These are phyloP conservation scores for Sturmia bella DNA, from an alignment of 2,888 invertebrate genomes.

Conservation along the genomic window DNA sequence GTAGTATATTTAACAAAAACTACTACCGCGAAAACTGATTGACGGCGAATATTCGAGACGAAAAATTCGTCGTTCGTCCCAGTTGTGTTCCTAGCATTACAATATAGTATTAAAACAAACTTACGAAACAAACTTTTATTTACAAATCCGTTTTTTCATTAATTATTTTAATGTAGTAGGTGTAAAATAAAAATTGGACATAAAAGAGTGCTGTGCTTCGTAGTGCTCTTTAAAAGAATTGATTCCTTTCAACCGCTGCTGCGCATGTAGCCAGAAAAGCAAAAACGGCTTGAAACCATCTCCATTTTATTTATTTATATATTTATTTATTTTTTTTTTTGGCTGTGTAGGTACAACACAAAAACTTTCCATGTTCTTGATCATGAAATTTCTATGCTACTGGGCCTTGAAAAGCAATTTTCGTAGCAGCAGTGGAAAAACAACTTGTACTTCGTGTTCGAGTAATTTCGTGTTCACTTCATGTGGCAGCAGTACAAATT, in stretches of 20 bases:
- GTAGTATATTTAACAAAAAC: no score
- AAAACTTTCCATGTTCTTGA: conserved; percentile 80
- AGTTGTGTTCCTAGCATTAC: no score
- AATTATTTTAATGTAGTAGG: no score
- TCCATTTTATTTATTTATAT: conserved; percentile 24
- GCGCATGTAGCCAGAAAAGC: conserved; percentile 47
- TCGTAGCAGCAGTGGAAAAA: conserved; percentile 67
- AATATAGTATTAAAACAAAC: no score
- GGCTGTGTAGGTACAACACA: no score
- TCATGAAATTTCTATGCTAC: conserved; percentile 81
- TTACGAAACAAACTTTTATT: no score
- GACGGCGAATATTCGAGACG: no score
- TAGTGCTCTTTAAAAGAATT: background rate
- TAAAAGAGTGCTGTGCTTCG: no score
- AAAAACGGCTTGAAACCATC: background rate
- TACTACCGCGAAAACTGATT: no score
- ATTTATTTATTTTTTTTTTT: background rate
- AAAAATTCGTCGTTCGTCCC: no score
- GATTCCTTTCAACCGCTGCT: conserved; percentile 39
- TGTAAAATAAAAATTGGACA: no score
- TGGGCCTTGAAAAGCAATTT: conserved; percentile 79
- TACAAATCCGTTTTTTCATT: no score
- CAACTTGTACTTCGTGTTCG: conserved; percentile 54
- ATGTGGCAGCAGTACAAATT: conserved; percentile 35
- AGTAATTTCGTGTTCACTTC: conserved; percentile 41